Conservation (phyloP, 2,888 invertebrate species). For the Thumatha senex region DNA sequence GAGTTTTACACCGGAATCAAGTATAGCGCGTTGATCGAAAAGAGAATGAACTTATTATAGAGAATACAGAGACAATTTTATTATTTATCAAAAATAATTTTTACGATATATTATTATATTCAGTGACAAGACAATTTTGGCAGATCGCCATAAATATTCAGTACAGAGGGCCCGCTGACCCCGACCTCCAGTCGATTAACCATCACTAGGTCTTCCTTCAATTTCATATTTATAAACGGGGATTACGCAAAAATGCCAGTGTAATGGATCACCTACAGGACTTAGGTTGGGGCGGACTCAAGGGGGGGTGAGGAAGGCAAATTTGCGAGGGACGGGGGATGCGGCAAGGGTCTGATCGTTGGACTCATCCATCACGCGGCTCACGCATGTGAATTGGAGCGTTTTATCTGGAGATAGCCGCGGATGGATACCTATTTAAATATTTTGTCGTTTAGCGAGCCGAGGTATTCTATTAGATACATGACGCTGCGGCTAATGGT, state of each 20-base stretch:
- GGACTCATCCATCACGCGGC: conserved; percentile 81
- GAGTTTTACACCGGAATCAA: too few relatives aligned
- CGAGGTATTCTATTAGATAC: conserved; percentile 38
- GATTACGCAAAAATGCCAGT: conserved; percentile 82
- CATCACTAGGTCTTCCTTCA: conserved; percentile 81
- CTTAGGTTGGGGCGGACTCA: conserved; percentile 66
- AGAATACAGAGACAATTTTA: background rate
- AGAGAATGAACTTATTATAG: too few relatives aligned
- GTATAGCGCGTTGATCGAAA: too few relatives aligned
- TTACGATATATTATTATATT: conserved; percentile 38
- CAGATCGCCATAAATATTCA: conserved; percentile 68
- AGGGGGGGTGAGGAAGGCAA: conserved; percentile 65
- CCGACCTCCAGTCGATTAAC: conserved; percentile 83
- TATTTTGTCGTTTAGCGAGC: conserved; percentile 75
- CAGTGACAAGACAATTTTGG: conserved; percentile 49
- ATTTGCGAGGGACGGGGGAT: conserved; percentile 70
- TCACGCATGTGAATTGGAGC: conserved; percentile 83
- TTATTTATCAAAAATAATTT: background rate
- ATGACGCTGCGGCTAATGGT: conserved; percentile 53
- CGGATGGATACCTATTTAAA: conserved; percentile 78
- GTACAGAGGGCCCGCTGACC: conserved; percentile 66
- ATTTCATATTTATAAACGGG: conserved; percentile 84
- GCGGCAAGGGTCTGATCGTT: conserved; percentile 79
- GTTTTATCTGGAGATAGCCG: conserved; percentile 82
- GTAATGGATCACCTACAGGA: conserved; percentile 83